A percentile compares a stretch with the other conserved stretches of the same genome.
Conservation (phyloP, 2,113 vertebrate species). For the Triplophysa dalaica region DNA sequence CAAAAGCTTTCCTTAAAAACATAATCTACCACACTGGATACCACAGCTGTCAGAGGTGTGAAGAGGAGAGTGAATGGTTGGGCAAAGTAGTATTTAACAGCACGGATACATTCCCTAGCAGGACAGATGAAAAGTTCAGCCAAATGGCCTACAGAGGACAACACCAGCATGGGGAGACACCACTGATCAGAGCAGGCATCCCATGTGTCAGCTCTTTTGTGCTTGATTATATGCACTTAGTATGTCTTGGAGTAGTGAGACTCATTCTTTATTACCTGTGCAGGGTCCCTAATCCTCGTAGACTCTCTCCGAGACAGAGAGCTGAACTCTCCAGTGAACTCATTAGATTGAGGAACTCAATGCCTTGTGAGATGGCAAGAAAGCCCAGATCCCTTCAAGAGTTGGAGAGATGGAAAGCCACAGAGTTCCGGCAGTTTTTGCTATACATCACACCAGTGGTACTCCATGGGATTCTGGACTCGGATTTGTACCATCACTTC, state of each 20-base stretch:
- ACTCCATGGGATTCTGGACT: slow-evolving; percentile 3
- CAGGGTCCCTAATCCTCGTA: neutral
- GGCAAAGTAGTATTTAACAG: slow-evolving; percentile 1
- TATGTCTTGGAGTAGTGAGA: slow-evolving; percentile 28
- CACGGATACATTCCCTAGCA: neutral
- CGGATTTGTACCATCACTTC: slow-evolving; percentile 32
- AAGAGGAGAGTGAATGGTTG: slow-evolving; percentile 1
- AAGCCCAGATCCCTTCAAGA: slow-evolving; percentile 7
- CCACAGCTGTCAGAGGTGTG: slow-evolving; percentile 38
- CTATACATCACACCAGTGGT: neutral
- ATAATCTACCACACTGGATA: slow-evolving; percentile 35
- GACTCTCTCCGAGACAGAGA: neutral
- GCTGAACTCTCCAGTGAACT: neutral
- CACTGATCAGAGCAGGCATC: slow-evolving; percentile 28
- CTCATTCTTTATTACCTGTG: slow-evolving; percentile 10
- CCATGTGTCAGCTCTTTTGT: slow-evolving; percentile 23
- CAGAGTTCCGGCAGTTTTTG: neutral
- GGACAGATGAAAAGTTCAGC: slow-evolving; percentile 14
- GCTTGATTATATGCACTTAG: slow-evolving; percentile 39
- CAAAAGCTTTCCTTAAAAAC: slow-evolving; percentile 37
- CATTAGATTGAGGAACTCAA: no score
- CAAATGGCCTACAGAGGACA: no score
- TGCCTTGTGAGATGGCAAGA: neutral
- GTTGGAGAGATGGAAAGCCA: slow-evolving; percentile 1
- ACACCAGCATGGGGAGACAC: slow-evolving; percentile 12